A percentile compares a stretch with the other conserved stretches of the same genome.
Evolutionary conservation across 2,113 vertebrate genomes (phyloP).

Genomic region (Rhea pennata): DNA sequence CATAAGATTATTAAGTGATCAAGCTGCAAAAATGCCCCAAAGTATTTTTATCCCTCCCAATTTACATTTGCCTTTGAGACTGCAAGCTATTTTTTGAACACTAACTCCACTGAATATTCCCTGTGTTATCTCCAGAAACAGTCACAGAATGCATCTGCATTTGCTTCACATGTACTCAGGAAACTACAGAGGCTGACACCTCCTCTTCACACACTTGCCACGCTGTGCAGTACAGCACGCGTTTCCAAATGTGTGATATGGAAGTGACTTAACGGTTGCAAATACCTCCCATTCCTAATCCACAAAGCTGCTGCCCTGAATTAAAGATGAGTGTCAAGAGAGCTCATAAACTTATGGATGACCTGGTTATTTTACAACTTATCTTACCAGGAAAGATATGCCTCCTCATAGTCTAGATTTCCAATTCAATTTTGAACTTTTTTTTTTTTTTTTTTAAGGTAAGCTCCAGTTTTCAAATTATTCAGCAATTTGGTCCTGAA

Average conservation of each 20-base stretch:
- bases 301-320: slow-evolving; percentile 14
- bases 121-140: background rate
- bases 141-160: accelerated
- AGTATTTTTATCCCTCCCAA: slow-evolving; percentile 56
- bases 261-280: background rate
- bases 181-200: background rate
- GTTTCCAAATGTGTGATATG: background rate
- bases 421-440: background rate
- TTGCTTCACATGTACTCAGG: background rate
- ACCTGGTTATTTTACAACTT: background rate
- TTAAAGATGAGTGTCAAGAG: background rate
- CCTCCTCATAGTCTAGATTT: background rate
- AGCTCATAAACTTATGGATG: background rate
- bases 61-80: background rate
- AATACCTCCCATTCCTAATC: background rate
- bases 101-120: background rate
- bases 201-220: background rate
- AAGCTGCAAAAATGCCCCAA: slow-evolving; percentile 47
- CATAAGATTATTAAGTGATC: background rate
- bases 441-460: background rate
- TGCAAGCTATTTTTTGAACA: background rate
- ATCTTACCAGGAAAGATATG: background rate
- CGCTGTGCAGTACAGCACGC: accelerated
- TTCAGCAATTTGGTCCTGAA: background rate
- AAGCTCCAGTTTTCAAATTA: background rate